A percentile compares a stretch with the other conserved stretches of the same genome.
Evolutionary conservation across 2,797 vertebrate genomes (phyloP).

Genomic region (Enteromius thamalakanensis): DNA sequence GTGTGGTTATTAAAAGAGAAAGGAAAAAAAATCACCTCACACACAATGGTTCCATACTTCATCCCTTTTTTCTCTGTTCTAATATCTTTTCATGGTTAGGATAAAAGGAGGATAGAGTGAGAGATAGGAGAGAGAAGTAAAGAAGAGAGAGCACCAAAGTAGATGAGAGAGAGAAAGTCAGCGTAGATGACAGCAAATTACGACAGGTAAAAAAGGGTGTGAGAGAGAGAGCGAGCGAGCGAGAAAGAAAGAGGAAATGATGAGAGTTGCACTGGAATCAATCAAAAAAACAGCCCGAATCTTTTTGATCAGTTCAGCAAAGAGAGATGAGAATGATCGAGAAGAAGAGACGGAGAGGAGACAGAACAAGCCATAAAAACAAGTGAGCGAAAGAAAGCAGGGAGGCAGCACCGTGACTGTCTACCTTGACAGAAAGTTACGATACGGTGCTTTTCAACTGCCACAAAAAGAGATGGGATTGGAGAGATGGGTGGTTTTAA

Average conservation of each 20-base stretch:
- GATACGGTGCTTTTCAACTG: slow-evolving; percentile 55
- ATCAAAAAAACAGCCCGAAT: slow-evolving; percentile 68
- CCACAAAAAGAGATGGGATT: slow-evolving; percentile 55
- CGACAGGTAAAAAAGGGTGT: slow-evolving; percentile 58
- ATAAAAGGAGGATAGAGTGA: slow-evolving; percentile 49
- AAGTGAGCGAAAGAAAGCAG: slow-evolving; percentile 43
- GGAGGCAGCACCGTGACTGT: slow-evolving; percentile 49
- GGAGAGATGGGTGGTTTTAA: slow-evolving; percentile 50
- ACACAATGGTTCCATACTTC: slow-evolving; percentile 47
- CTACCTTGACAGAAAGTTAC: slow-evolving; percentile 53
- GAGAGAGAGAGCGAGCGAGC: slow-evolving; percentile 43
- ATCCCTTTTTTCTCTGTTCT: slow-evolving; percentile 25
- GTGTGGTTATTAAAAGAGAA: slow-evolving; percentile 27
- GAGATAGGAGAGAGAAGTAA: slow-evolving; percentile 30
- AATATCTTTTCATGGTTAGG: slow-evolving; percentile 43
- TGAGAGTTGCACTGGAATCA: slow-evolving; percentile 69
- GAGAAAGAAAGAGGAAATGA: slow-evolving; percentile 60
- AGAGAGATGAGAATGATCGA: slow-evolving; percentile 66
- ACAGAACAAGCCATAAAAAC: slow-evolving; percentile 60
- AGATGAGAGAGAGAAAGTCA: slow-evolving; percentile 43
- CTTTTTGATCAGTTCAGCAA: slow-evolving; percentile 79
- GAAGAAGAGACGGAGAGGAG: slow-evolving; percentile 29
- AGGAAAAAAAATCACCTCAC: slow-evolving; percentile 23
- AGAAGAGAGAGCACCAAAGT: slow-evolving; percentile 40
- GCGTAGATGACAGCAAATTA: slow-evolving; percentile 53